These are phyloP conservation scores for Hoplodrina blanda DNA, from an alignment of 2,888 invertebrate species.

Conservation along the genomic window DNA sequence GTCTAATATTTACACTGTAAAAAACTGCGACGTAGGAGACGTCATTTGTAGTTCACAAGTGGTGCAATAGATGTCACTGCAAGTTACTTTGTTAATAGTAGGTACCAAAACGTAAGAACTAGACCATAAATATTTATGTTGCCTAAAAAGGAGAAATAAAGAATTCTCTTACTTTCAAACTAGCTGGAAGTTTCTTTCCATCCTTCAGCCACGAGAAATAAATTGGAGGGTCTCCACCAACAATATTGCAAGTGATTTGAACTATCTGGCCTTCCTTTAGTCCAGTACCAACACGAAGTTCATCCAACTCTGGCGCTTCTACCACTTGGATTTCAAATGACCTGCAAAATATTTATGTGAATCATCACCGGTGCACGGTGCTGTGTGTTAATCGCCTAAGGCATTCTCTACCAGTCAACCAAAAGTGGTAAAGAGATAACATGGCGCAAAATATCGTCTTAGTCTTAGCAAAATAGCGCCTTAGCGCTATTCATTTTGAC, in stretches of 20 bases:
- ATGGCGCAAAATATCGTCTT: too few relatives aligned
- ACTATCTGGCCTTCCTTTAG: constrained; percentile 96
- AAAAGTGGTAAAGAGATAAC: too few relatives aligned
- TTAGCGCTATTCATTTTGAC: too few relatives aligned
- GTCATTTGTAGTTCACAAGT: too few relatives aligned
- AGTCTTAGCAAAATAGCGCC: too few relatives aligned
- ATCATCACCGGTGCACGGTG: background rate
- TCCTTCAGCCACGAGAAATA: constrained; percentile 93
- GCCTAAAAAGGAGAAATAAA: background rate
- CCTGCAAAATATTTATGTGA: constrained; percentile 62
- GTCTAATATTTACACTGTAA: too few relatives aligned
- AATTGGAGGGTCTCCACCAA: constrained; percentile 93
- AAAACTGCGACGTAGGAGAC: too few relatives aligned
- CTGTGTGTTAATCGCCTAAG: too few relatives aligned
- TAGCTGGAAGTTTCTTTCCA: constrained; percentile 91
- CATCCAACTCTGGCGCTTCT: constrained; percentile 95
- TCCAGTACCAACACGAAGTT: constrained; percentile 94
- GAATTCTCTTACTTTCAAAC: constrained; percentile 88
- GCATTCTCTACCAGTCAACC: too few relatives aligned
- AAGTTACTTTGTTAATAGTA: too few relatives aligned
- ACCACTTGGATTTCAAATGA: constrained; percentile 93
- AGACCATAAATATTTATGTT: background rate
- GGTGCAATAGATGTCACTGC: too few relatives aligned
- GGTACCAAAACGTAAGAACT: too few relatives aligned
- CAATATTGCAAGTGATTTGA: constrained; percentile 95